These are phyloP conservation scores for Indicator indicator DNA, from an alignment of 2,113 vertebrate genomes.

Conservation along the genomic window DNA sequence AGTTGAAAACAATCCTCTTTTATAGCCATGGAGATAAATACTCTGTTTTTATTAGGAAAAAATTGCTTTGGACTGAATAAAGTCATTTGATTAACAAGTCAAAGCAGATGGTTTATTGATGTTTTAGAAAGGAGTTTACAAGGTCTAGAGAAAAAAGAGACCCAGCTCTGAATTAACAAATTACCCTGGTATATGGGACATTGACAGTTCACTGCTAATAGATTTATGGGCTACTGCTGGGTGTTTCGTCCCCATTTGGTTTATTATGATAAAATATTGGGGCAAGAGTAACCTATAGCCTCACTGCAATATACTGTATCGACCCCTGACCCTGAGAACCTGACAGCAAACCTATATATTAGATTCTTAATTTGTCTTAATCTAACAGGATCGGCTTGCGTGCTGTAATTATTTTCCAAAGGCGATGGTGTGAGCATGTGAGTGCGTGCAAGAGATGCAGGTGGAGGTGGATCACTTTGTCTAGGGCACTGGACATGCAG, in stretches of 20 bases:
- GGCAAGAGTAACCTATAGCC: conserved; percentile 76
- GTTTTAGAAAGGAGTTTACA: conserved; percentile 83
- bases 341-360: conserved; percentile 75
- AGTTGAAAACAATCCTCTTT: conserved; percentile 93
- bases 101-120: conserved; percentile 86
- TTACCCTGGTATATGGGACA: conserved; percentile 77
- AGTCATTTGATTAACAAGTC: conserved; percentile 86
- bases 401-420: conserved; percentile 65
- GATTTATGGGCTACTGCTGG: conserved; percentile 81
- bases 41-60: conserved; percentile 86
- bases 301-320: conserved; percentile 75
- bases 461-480: conserved; percentile 36
- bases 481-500: neutral
- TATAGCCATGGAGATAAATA: conserved; percentile 85
- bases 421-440: neutral
- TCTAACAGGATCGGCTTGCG: conserved; percentile 69
- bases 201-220: conserved; percentile 82
- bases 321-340: conserved; percentile 73
- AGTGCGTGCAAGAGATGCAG: neutral
- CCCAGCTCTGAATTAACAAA: conserved; percentile 81
- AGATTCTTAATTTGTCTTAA: conserved; percentile 80
- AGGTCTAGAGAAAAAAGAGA: conserved; percentile 81
- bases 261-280: conserved; percentile 83
- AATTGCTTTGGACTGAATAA: conserved; percentile 86
- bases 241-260: conserved; percentile 76